phyloP scores from a whole-genome alignment of 2,888 invertebrate species.

The Cheilosia grossa region DNA sequence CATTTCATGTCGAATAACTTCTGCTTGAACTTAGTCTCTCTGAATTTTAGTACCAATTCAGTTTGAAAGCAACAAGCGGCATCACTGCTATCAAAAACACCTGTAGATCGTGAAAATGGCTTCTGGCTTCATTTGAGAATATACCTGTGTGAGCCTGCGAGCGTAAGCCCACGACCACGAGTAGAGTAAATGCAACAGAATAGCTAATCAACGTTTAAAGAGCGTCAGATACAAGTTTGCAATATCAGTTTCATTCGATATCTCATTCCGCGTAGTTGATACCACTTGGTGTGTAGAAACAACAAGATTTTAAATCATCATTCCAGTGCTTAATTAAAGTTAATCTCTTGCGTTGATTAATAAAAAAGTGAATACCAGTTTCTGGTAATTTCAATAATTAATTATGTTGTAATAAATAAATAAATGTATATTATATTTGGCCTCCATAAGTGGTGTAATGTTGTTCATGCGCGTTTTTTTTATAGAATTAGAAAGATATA shows the following conservation, averaged over 20 bases:
- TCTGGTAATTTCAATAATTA: constrained; percentile 33
- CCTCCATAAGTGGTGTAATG: constrained; percentile 35
- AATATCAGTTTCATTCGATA: constrained; percentile 70
- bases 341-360: constrained; percentile 10
- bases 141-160: constrained; percentile 46
- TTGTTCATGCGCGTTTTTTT: constrained; percentile 46
- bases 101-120: constrained; percentile 54
- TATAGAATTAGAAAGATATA: constrained; percentile 15
- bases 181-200: constrained; percentile 42
- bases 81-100: constrained; percentile 61
- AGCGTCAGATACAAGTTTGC: constrained; percentile 63
- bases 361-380: constrained; percentile 59
- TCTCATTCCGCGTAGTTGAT: constrained; percentile 65
- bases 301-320: constrained; percentile 20
- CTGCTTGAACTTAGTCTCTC: not conserved
- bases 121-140: constrained; percentile 48
- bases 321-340: constrained; percentile 12
- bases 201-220: constrained; percentile 68
- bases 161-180: constrained; percentile 41
- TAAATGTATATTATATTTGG: constrained; percentile 26
- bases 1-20: not conserved
- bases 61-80: constrained; percentile 28
- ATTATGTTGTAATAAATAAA: constrained; percentile 22
- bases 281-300: constrained; percentile 39
- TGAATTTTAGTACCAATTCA: constrained; percentile 11